These are phyloP conservation scores for Eristalis intricaria DNA, from an alignment of 2,888 invertebrate species.

Conservation along the genomic window DNA sequence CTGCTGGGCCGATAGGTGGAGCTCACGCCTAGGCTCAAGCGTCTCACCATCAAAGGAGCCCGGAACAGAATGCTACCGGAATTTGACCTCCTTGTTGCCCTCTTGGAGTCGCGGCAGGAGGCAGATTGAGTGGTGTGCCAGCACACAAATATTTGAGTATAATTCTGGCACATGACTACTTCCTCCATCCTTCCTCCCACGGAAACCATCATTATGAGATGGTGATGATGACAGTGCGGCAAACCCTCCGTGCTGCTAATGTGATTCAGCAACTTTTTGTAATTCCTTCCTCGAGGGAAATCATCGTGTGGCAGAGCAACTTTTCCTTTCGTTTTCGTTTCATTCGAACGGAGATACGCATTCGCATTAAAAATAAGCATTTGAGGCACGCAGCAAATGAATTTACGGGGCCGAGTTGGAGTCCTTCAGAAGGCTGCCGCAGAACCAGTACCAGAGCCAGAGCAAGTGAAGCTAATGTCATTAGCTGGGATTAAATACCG, in stretches of 20 bases:
- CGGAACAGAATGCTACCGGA: constrained; percentile 7
- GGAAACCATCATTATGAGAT: constrained; percentile 27
- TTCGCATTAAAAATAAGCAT: constrained; percentile 45
- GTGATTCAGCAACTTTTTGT: constrained; percentile 55
- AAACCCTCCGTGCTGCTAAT: constrained; percentile 33
- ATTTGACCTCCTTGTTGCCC: background rate
- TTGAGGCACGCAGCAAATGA: constrained; percentile 49
- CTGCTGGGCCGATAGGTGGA: constrained; percentile 4
- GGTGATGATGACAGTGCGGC: constrained; percentile 52
- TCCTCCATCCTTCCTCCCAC: constrained; percentile 15
- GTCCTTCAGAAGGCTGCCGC: constrained; percentile 13
- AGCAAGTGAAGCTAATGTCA: constrained; percentile 44
- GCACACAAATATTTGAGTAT: constrained; percentile 60
- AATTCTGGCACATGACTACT: constrained; percentile 47
- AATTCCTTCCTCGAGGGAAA: constrained; percentile 62
- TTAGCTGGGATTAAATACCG: constrained; percentile 60
- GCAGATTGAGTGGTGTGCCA: constrained; percentile 32
- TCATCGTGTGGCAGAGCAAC: constrained; percentile 31
- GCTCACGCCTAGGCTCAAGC: constrained; percentile 23
- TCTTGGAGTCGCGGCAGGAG: background rate
- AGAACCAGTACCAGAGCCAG: background rate
- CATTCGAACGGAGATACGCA: constrained; percentile 34
- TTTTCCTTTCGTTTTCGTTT: constrained; percentile 48
- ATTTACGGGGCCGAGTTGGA: constrained; percentile 36
- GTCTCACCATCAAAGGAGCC: constrained; percentile 35